Evolutionary conservation across 1,140 invertebrate genomes (phyloP), one percentile per base, ranked within the genome.

Genomic region (Gryon sp.): DNA sequence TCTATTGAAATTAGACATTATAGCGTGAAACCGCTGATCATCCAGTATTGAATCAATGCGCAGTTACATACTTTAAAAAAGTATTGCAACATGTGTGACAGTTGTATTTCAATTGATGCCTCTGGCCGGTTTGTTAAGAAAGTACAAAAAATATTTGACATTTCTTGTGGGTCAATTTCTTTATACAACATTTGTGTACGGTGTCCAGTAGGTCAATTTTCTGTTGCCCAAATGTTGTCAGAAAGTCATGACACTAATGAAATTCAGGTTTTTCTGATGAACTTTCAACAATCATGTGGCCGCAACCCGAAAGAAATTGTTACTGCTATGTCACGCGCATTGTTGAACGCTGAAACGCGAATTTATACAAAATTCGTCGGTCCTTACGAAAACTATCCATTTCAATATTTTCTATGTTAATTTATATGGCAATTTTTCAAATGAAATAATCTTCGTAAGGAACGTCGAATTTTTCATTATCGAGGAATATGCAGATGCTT

Each of bases 201-300:
- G 2, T 30, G 36, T 5, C n/a, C 11, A 8, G 22, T n/a, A 16
- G 22, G 22, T 2, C 50, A 59, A 40, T 75, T 70, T 60, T 16
- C 20, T 2, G 36, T 75, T 0, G 41, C 60, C 4, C 59, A 78
- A 19, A 80, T 81, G 75, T 11, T 81, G 0, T 59, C 74, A 0
- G 66, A 78, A 34, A 28, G 34, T 16, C 80, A 79, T 26, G 32
- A 73, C 19, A 75, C 70, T 2, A 16, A 38, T 2, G n/a, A 24
- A 8, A 75, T 78, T 9, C 34, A 50, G 5, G 69, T 36, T 48
- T 78, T 41, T 45, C 16, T 75, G 9, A 63, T 26, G 15, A 30
- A 46, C 16, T 80, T 72, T 28, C 12, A 38, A 14, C 12, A 34
- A 43, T 0, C 22, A 15, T 41, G 65, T 11, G 46, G 55, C 4